Base-by-base conservation (phyloP, 2,113 vertebrate genomes). In the Melierax canorus region DNA sequence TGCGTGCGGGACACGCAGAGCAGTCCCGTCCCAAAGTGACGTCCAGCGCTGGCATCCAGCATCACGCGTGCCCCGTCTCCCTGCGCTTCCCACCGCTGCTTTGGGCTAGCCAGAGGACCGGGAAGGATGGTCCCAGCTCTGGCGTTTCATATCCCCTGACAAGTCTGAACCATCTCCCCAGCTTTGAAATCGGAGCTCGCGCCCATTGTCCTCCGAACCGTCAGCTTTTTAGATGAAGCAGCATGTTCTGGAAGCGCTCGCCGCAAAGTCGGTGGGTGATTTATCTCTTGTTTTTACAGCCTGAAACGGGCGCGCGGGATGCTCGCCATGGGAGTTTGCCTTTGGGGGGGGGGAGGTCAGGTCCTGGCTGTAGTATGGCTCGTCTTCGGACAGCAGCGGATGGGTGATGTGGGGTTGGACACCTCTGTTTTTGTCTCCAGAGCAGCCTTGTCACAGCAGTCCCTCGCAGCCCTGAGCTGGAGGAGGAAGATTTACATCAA, bases 401-500 rank as follows among this genome's bases (percentile, higher is more conserved):
- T 53, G 94, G 81, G 72, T 43, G 87, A 64, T 3, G 41, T 0
- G 8, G 43, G 26, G 45, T 83, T 21, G 18, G 51, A 51, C 73
- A 22, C 63, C 76, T 88, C 51, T 36, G 77, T 1, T 75, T 81
- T 88, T 84, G 66, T 77, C 45, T 51, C 77, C 7, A 4, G 39
- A 56, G 55, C 69, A 93, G 91, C 95, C 95, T 22, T 69, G 39
- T 96, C 84, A 84, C 85, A 66, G 79, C 79, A 77, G 68, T 38
- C 66, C 78, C 77, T 97, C 77, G 73, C 76, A 94, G 82, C 94
- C 76, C 67, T 6, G 73, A 91, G 83, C 76, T 8, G 7, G 89
- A 93, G 60, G 64, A 92, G 75, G 89, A 86, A 86, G 87, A 82
- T 93, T 97, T 95, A 88, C 75, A 67, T 88, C 82, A 95, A 96